Evolutionary conservation across 2,888 invertebrate genomes (phyloP), one percentile per base, ranked within the genome.

Genomic region (Nipponacmea schrenckii): DNA sequence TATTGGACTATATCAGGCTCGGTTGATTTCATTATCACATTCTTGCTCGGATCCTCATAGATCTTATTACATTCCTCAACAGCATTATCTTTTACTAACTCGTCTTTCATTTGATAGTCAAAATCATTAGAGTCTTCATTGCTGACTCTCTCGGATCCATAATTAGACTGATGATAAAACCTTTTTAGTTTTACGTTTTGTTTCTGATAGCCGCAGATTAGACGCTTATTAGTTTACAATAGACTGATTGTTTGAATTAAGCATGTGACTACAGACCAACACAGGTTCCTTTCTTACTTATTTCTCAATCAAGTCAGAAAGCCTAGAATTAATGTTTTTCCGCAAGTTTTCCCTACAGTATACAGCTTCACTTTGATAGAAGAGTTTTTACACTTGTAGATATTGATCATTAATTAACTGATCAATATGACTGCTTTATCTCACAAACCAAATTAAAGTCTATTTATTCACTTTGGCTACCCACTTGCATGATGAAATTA

Each of bases 221-320:
- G 56, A 8, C 56, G 10, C 24, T 24, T 56, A 56, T 56, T 56
- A 56, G 20, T 56, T 56, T 56, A 24, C 56, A 56, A 56, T 56
- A 56, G 56, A 56, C 56, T 56, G 56, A 56, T 56, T 56, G 56
- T 56, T 56, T 56, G 56, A 56, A 24, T 56, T 56, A 24, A 24
- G 56, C 56, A 56, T 56, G 56, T 56, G 56, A 56, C 56, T 56
- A 56, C 24, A 24, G 56, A 56, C 20, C 24, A 56, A 12, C 56
- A 12, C 56, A 20, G 24, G 14, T 8, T 56, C 56, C 20, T 56
- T 56, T 56, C 56, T 24, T 56, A 39, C 56, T 24, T 24, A 56
- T 20, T 24, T 56, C 56, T 56, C 20, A 20, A 56, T 56, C 24
- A 24, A 56, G 20, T 20, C 24, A 56, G 56, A 17, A 56, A 56